Evolutionary conservation across 1,140 invertebrate species (phyloP), one percentile per base, ranked within the genome.

Genomic region (Vanessa tameamea): DNA sequence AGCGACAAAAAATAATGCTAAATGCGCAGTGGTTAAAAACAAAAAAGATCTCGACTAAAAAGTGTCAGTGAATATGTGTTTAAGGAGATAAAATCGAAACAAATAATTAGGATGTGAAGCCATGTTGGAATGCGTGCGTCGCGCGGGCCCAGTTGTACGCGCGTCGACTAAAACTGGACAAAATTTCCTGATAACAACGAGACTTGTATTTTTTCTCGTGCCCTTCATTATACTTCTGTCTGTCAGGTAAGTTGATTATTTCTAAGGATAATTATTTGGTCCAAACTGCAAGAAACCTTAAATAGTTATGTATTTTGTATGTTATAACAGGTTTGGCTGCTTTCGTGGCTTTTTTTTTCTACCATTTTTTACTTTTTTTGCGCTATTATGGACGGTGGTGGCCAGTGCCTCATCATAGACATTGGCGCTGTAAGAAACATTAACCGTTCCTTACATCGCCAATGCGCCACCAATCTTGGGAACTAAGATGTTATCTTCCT

Each of bases 51-150:
- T 75, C 71, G 74, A 79, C 74, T 79, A 76, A 78, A 78, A 43
- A 72, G 78, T 79, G 79, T 47, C 64, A 73, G 77, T 79, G 74
- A 77, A 69, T 72, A 81, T 82, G 78, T 82, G 73, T 83, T 83
- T 74, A 53, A 80, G 78, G 63, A 75, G 75, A 81, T 82, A 81
- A 80, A 77, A 82, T 78, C 77, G 71, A 57, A 78, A 78, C 59
- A 82, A 83, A 78, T 81, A 79, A 80, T 81, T 83, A 87, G 81
- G 86, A 90, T 90, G 87, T 90, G 83, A 89, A 78, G 82, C 78
- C 80, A 90, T 90, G 88, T 84, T 83, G 84, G 84, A 69, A 90
- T 88, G 87, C 70, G 82, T 81, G 82, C 85, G 83, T 84, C 83
- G 84, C 82, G 84, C 80, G 75, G 73, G 71, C 82, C 72, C 74